Evolutionary conservation across 2,113 vertebrate species (phyloP).

Genomic region (Melanerpes formicivorus): DNA sequence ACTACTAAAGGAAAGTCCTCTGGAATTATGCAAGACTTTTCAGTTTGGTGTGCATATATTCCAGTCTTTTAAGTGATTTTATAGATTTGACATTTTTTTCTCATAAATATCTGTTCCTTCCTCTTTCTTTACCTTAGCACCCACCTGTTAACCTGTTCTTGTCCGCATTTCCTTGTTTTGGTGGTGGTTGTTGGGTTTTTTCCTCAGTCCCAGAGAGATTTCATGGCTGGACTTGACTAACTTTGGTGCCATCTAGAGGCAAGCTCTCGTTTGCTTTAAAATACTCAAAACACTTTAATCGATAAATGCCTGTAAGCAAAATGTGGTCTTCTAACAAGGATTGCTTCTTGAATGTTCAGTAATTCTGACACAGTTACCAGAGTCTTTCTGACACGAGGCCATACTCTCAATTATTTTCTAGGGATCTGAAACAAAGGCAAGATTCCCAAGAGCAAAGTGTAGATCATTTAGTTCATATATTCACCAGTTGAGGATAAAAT

Average conservation of each 20-base stretch:
- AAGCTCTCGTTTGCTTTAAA: background rate
- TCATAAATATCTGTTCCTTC: background rate
- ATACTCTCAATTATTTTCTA: background rate
- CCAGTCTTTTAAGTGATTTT: background rate
- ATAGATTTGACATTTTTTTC: background rate
- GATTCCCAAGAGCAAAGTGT: background rate
- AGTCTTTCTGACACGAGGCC: background rate
- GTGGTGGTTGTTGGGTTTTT: background rate
- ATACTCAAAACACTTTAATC: background rate
- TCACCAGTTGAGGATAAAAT: background rate
- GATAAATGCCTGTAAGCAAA: background rate
- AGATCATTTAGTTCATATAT: background rate
- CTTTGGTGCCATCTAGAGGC: conserved; percentile 70
- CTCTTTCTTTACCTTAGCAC: background rate
- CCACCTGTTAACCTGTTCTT: background rate
- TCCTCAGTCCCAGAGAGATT: too few species aligned
- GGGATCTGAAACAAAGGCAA: background rate
- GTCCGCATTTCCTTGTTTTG: too few species aligned
- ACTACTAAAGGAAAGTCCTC: background rate
- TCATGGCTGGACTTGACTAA: background rate
- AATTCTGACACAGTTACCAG: background rate
- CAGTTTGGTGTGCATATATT: background rate
- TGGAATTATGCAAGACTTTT: background rate
- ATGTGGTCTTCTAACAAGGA: background rate
- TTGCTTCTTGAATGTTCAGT: background rate